Conservation (phyloP, 2,888 invertebrate species). For the Nomada ferruginata region DNA sequence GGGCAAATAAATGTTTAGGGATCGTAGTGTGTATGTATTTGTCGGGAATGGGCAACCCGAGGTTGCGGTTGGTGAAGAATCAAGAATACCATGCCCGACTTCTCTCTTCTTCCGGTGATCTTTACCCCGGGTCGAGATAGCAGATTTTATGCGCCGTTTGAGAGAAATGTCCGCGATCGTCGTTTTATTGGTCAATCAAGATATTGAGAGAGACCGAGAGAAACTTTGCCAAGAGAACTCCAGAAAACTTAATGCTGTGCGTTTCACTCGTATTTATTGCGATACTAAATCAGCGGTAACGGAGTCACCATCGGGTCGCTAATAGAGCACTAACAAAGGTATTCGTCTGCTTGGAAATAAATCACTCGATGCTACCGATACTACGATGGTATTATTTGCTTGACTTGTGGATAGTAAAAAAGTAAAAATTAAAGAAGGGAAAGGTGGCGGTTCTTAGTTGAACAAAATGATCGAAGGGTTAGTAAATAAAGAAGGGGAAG, state of each 20-base stretch:
- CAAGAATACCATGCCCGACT: slow-evolving; percentile 38
- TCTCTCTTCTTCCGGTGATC: slow-evolving; percentile 59
- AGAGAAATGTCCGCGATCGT: slow-evolving; percentile 54
- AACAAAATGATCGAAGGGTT: too few relatives aligned
- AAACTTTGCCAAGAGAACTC: background rate
- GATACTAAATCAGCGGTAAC: slow-evolving; percentile 44
- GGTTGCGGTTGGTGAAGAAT: slow-evolving; percentile 41
- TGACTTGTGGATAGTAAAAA: too few relatives aligned
- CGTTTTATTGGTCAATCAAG: slow-evolving; percentile 57
- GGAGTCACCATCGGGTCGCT: slow-evolving; percentile 42
- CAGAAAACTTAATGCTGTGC: slow-evolving; percentile 29
- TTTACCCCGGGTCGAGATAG: slow-evolving; percentile 38
- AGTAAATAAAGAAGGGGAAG: too few relatives aligned
- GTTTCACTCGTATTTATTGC: slow-evolving; percentile 40
- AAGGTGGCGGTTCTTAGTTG: too few relatives aligned
- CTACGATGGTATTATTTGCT: background rate
- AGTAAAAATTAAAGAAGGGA: too few relatives aligned
- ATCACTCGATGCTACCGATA: background rate
- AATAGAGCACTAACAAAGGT: slow-evolving; percentile 45
- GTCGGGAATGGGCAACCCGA: slow-evolving; percentile 29
- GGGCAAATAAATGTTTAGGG: slow-evolving; percentile 38
- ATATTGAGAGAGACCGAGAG: slow-evolving; percentile 33
- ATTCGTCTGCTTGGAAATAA: slow-evolving; percentile 40
- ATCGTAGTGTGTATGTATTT: slow-evolving; percentile 17
- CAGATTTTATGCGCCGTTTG: slow-evolving; percentile 46